Evolutionary conservation across 2,797 vertebrate genomes (phyloP), one percentile per base, ranked within the genome.

Genomic region (Sebastiscus tertius): DNA sequence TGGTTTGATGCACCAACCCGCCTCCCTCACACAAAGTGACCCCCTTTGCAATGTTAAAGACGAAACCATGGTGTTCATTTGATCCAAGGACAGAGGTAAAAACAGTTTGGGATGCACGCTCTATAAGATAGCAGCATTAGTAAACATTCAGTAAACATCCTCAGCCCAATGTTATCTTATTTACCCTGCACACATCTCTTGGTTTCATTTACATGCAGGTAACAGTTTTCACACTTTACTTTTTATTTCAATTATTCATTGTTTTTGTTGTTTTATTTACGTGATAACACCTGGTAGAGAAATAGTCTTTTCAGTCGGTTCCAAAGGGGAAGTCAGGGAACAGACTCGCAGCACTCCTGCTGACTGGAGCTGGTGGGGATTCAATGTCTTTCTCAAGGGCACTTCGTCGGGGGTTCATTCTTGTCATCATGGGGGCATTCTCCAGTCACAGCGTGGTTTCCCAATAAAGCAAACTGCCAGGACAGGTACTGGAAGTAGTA

Each of bases 361-460:
- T 58, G 81, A 72, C 78, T 83, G 56, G 31, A 83, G 77, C 85
- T 82, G 70, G 42, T 70, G 36, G 63, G 77, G 85, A 86, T 86
- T 83, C 79, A 82, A 78, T 82, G 87, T 80, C 81, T 79, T 77
- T 85, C 67, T 91, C 78, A 91, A 89, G 86, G 83, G 84, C 82
- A 81, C 84, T 89, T 91, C 83, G 81, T 83, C 72, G 63, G 62
- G 62, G 72, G 73, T 54, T 56, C 73, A 79, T 80, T 82, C 83
- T 81, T 88, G 81, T 88, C 87, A 87, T 90, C 69, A 84, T n/a
- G 62, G 69, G 72, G 75, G 74, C 82, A 80, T 92, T 87, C 75
- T 88, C 76, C 78, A 67, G 84, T 85, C 83, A 75, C 80, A 88
- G 79, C 59, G 66, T 87, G 87, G 77, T 80, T 84, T 83, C 82